A percentile compares a stretch with the other conserved stretches of the same genome.
Evolutionary conservation across 1,140 invertebrate species (phyloP).

Genomic region (Bombus waltoni): DNA sequence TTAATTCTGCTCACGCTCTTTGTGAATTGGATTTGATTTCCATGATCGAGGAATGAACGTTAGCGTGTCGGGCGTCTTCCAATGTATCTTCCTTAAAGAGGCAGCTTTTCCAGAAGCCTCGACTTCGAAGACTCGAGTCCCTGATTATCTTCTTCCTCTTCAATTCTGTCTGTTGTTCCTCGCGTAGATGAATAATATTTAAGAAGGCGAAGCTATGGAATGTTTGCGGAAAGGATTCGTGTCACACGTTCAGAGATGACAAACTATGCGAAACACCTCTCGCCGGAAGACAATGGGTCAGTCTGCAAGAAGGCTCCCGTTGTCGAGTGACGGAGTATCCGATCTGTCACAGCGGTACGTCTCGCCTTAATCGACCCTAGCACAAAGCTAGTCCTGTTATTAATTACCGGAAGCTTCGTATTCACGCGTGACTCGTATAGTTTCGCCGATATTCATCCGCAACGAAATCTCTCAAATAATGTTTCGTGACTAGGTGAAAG

Average conservation of each 20-base stretch:
- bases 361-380: constrained; percentile 31
- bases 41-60: too few species aligned
- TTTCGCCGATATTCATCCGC: background rate
- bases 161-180: background rate
- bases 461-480: background rate
- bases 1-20: background rate
- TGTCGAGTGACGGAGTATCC: constrained; percentile 37
- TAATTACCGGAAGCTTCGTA: constrained; percentile 40
- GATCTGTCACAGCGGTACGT: constrained; percentile 39
- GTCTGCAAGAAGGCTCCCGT: constrained; percentile 29
- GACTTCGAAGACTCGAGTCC: background rate
- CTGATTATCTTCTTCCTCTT: background rate
- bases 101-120: too few species aligned
- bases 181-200: background rate
- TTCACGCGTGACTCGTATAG: constrained; percentile 1
- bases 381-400: constrained; percentile 19
- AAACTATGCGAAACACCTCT: constrained; percentile 34
- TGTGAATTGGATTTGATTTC: background rate
- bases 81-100: too few species aligned
- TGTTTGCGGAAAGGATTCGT: background rate
- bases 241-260: constrained; percentile 9
- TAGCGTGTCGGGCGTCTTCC: too few species aligned
- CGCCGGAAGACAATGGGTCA: constrained; percentile 39
- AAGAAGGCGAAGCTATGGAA: background rate
- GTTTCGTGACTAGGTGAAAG: background rate